Conservation (phyloP, 2,113 vertebrate genomes). For the Petrocephalus zakoni region DNA sequence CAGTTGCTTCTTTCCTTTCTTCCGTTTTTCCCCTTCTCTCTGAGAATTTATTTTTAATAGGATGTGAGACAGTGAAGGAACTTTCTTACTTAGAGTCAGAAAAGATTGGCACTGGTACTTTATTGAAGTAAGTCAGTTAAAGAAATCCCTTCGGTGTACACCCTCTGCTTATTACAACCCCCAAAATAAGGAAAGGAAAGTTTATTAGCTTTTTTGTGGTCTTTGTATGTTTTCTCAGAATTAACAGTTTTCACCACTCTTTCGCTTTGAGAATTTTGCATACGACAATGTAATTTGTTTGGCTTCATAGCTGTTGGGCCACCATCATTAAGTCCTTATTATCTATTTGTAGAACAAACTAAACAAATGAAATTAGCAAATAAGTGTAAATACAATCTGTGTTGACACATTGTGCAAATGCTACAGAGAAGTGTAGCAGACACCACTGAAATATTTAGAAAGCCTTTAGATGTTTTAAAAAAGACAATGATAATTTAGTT, state of each 20-base stretch:
- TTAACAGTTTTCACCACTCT: neutral
- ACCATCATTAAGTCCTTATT: neutral
- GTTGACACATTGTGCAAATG: neutral
- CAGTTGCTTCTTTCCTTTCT: conserved; percentile 18
- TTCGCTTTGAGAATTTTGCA: neutral
- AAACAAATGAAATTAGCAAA: neutral
- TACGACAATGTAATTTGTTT: neutral
- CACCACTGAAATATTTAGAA: neutral
- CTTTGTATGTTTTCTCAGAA: neutral
- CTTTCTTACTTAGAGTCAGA: neutral
- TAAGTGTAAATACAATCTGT: neutral
- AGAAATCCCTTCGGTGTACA: neutral
- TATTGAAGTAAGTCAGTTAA: neutral
- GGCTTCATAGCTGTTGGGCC: neutral
- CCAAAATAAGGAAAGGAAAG: neutral
- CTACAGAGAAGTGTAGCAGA: neutral
- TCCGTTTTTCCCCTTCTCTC: neutral
- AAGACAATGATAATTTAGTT: neutral
- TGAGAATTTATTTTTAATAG: conserved; percentile 29
- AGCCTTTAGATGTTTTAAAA: neutral
- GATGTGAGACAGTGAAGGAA: neutral
- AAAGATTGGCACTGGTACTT: conserved; percentile 17
- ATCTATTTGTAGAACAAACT: neutral
- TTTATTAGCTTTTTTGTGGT: neutral
- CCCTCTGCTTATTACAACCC: neutral